Conservation (phyloP, 1,140 invertebrate species). For the Mactra quadrangularis region DNA sequence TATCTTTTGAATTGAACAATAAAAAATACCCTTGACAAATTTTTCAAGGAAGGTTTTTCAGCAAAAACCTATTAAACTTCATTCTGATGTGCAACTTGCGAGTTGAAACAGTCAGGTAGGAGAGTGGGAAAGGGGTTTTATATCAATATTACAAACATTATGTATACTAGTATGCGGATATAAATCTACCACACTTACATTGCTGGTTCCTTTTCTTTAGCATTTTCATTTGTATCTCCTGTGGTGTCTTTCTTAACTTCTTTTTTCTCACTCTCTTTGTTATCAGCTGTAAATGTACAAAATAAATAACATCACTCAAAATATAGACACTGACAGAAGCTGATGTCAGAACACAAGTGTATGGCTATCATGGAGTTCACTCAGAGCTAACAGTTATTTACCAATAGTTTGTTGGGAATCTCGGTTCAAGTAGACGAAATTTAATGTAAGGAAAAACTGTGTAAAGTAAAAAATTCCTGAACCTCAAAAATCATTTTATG, state of each 20-base stretch:
- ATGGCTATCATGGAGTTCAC: not conserved
- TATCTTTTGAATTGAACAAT: no score
- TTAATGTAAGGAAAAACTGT: not conserved
- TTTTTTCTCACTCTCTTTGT: slow-evolving; percentile 75
- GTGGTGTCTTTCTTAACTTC: slow-evolving; percentile 75
- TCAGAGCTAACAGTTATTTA: not conserved
- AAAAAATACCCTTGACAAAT: no score
- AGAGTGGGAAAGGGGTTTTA: not conserved
- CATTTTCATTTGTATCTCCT: slow-evolving; percentile 67
- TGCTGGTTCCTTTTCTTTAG: slow-evolving; percentile 62
- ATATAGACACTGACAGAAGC: not conserved
- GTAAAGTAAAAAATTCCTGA: no score
- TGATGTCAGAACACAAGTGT: no score
- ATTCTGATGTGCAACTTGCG: not conserved
- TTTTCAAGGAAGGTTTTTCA: no score
- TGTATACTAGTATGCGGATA: not conserved
- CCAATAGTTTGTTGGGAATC: not conserved
- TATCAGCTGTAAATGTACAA: slow-evolving; percentile 53
- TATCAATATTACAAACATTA: not conserved
- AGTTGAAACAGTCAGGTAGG: not conserved
- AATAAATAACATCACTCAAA: not conserved
- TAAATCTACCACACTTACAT: slow-evolving; percentile 4
- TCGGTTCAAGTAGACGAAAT: not conserved
- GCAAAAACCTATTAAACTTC: not conserved
- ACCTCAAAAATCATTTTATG: no score